Evolutionary conservation across 2,888 invertebrate genomes (phyloP), one percentile per base, ranked within the genome.

Genomic region (Scaptomyza caliginosa): DNA sequence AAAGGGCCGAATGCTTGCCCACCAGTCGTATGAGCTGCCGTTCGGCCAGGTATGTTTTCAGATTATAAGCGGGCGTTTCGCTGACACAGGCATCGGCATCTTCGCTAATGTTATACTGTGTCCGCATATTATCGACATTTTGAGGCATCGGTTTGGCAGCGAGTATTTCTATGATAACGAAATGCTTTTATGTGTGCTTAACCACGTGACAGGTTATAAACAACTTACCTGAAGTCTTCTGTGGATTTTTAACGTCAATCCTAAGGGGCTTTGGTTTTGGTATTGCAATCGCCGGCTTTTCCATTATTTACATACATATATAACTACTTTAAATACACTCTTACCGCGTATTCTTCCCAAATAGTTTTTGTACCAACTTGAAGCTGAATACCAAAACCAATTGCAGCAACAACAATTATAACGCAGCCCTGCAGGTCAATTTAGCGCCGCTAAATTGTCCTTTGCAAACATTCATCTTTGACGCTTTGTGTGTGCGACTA

Each of bases 1-100:
- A 90, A 3, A 90, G 57, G 0, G 67, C 65, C 0, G 79, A 76
- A 2, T 81, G 68, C 3, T 55, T 63, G 3, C 77, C 74, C 3
- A 90, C 88, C 21, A 75, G 40, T 1, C 26, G 46, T n/a, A 90
- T 86, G 0, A 90, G 72, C 3, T 49, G 63, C 2, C 54, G 62
- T 26, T 88, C 78, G 3, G 69, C 49, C 11, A 45, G 11, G 59
- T 26, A 56, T 5, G n/a, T 39, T 23, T 72, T 13, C 16, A 43
- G 8, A 19, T 13, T 58, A 10, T 8, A 4, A n/a, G 24, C n/a
- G 3, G 4, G 6, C 17, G 7, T 8, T 26, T 13, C 3, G 23
- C 28, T 36, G 8, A 2, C 1, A 13, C 5, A 8, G n/a, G 7
- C 4, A 8, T 1, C 30, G 19, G 4, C 8, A 11, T 45, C 19